Conservation (phyloP, 2,113 vertebrate species). For the Sander lucioperca region DNA sequence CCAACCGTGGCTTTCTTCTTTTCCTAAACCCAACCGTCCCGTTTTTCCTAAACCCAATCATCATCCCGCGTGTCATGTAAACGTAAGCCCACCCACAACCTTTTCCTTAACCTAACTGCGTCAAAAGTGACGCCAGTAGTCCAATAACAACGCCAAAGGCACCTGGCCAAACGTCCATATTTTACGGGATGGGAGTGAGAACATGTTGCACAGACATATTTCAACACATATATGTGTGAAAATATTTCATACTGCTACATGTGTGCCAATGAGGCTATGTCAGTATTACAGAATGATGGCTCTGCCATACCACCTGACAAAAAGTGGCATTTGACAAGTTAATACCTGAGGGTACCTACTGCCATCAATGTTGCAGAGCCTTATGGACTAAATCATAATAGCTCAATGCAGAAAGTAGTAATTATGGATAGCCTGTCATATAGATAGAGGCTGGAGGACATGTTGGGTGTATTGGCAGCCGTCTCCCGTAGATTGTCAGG, state of each 20-base stretch:
- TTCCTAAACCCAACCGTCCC: too few relatives aligned
- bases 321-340: slow-evolving; percentile 30
- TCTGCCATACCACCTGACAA: slow-evolving; percentile 14
- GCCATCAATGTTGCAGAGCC: background rate
- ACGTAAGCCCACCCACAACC: too few relatives aligned
- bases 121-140: too few relatives aligned
- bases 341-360: slow-evolving; percentile 11
- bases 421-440: slow-evolving; percentile 55
- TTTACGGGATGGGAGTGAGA: too few relatives aligned
- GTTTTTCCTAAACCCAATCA: too few relatives aligned
- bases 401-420: slow-evolving; percentile 17
- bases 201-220: background rate
- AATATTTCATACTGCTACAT: background rate
- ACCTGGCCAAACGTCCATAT: too few relatives aligned
- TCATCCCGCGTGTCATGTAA: too few relatives aligned
- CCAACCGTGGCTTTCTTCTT: too few relatives aligned
- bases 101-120: too few relatives aligned
- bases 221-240: too few relatives aligned
- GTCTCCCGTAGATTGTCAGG: slow-evolving; percentile 29
- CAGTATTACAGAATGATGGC: slow-evolving; percentile 1
- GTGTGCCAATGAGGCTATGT: background rate
- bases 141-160: too few relatives aligned
- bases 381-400: slow-evolving; percentile 36
- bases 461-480: slow-evolving; percentile 44
- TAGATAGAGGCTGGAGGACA: slow-evolving; percentile 4